Conservation (phyloP, 2,113 vertebrate genomes). For the Coreoperca whiteheadi region DNA sequence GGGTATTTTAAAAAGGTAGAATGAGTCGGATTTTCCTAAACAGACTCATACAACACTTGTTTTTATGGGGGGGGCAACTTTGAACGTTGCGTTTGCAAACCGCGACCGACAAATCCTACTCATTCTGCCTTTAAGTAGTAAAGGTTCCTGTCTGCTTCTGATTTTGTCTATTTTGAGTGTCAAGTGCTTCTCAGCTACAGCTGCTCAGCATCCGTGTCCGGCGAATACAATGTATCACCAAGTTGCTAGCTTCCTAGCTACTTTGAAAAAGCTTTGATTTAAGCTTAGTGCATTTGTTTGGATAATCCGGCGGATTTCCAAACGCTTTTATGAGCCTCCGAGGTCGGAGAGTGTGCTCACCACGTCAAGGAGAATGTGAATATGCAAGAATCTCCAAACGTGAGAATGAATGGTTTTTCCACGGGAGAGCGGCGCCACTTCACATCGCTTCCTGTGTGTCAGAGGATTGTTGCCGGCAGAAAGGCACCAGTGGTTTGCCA, state of each 20-base stretch:
- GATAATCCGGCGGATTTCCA: background rate
- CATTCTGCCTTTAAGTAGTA: too few species aligned
- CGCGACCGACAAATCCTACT: too few species aligned
- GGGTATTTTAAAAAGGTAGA: background rate
- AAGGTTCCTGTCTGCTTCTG: too few species aligned
- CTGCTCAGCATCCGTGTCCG: background rate
- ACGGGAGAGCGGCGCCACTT: background rate
- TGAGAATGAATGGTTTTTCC: background rate
- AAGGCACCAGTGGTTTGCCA: background rate
- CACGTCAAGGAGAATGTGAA: background rate
- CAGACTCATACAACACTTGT: too few species aligned
- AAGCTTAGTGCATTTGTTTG: background rate
- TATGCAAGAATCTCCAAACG: background rate
- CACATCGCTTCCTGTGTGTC: background rate
- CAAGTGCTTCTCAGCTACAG: too few species aligned
- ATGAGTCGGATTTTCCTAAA: background rate
- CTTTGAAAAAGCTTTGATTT: background rate
- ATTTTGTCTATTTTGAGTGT: too few species aligned
- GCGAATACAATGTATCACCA: background rate
- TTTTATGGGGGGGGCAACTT: too few species aligned
- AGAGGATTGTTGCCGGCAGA: background rate
- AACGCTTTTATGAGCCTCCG: background rate
- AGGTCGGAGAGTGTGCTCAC: background rate
- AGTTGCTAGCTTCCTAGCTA: background rate
- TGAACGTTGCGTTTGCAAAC: too few species aligned